phyloP scores from a whole-genome alignment of 2,888 invertebrate genomes.

The Operophtera brumata region DNA sequence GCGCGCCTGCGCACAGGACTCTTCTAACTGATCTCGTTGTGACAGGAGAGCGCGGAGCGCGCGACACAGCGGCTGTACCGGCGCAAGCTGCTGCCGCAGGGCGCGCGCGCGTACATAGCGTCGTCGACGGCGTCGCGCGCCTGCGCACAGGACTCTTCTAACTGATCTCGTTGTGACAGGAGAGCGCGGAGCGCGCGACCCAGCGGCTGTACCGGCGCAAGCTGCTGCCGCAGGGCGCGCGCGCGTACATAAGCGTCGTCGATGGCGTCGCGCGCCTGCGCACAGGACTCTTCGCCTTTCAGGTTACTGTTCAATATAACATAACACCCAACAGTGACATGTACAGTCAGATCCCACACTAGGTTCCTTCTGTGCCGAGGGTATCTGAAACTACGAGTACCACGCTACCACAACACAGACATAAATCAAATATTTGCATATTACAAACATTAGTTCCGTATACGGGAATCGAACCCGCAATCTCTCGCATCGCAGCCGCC shows the following conservation, averaged over 20 bases:
- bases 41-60: slow-evolving; percentile 79
- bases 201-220: slow-evolving; percentile 77
- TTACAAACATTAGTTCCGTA: too few species aligned
- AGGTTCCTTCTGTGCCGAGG: too few species aligned
- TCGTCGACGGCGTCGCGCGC: slow-evolving; percentile 75
- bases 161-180: slow-evolving; percentile 60
- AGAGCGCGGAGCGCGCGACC: slow-evolving; percentile 77
- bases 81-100: slow-evolving; percentile 79
- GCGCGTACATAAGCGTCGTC: slow-evolving; percentile 73
- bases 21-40: too few species aligned
- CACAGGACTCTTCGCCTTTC: slow-evolving; percentile 80
- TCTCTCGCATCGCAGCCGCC: too few species aligned
- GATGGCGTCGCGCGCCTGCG: slow-evolving; percentile 80
- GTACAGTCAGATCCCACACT: too few species aligned
- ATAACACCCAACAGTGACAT: too few species aligned
- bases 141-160: slow-evolving; percentile 78
- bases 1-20: too few species aligned
- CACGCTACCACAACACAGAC: too few species aligned
- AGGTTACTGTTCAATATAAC: slow-evolving; percentile 47
- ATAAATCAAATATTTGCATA: too few species aligned
- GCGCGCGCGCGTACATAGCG: slow-evolving; percentile 76
- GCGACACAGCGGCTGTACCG: slow-evolving; percentile 74
- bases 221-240: slow-evolving; percentile 76
- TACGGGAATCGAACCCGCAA: too few species aligned
- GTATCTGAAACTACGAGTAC: too few species aligned